Percentiles rank a stretch among this genome's conserved stretches.
Evolutionary conservation across 2,113 vertebrate species (phyloP).

Genomic region (Lucifuga dentata): DNA sequence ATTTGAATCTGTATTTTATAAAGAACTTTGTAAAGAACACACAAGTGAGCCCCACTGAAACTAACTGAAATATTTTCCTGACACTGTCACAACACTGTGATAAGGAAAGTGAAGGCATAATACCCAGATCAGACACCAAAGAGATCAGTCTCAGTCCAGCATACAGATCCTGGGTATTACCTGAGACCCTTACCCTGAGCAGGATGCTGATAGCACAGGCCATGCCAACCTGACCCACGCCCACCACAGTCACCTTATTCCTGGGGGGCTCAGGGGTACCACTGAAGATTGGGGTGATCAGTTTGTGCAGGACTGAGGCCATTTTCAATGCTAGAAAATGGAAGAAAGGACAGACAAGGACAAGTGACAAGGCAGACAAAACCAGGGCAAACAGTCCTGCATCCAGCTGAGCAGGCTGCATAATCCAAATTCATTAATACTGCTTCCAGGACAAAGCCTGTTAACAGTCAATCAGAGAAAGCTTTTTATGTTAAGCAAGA

Average conservation of each 20-base stretch:
- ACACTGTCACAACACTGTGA: neutral
- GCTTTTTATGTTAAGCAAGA: constrained; percentile 5
- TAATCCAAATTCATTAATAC: constrained; percentile 49
- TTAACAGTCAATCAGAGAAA: neutral
- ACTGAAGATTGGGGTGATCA: constrained; percentile 80
- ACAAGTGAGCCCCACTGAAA: no score
- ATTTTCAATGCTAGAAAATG: constrained; percentile 76
- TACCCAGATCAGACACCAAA: constrained; percentile 49
- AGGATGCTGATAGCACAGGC: constrained; percentile 94
- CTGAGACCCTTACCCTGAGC: constrained; percentile 81
- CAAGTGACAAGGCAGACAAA: neutral
- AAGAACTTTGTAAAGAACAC: no score
- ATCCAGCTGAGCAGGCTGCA: neutral
- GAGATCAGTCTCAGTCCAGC: constrained; percentile 57
- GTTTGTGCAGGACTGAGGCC: constrained; percentile 89
- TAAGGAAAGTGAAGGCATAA: constrained; percentile 33
- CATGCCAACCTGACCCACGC: constrained; percentile 97
- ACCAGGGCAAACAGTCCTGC: neutral
- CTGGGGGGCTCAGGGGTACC: constrained; percentile 69
- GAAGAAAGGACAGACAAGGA: neutral
- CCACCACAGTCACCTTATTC: constrained; percentile 94
- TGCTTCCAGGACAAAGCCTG: constrained; percentile 20
- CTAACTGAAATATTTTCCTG: neutral
- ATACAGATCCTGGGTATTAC: constrained; percentile 43
- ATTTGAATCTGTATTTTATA: no score